Evolutionary conservation across 2,797 vertebrate genomes (phyloP).

Genomic region (Alectoris magna): DNA sequence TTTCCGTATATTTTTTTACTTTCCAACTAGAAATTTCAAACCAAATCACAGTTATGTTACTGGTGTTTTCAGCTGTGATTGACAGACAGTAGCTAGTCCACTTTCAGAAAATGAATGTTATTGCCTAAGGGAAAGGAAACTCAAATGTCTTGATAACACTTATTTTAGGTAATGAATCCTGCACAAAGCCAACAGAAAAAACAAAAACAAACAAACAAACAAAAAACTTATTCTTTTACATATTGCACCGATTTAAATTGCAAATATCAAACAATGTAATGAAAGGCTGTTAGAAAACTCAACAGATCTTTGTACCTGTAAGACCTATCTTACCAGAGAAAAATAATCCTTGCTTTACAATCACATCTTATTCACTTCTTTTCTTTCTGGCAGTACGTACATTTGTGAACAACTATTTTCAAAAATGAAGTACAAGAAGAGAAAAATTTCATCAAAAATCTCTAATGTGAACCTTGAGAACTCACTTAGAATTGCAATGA

Average conservation of each 20-base stretch:
- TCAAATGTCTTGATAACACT: background rate
- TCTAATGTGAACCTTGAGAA: too few relatives aligned
- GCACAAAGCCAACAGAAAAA: slow-evolving; percentile 12
- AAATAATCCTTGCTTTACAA: too few relatives aligned
- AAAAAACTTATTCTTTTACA: background rate
- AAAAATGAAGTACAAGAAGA: too few relatives aligned
- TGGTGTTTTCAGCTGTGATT: background rate
- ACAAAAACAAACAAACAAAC: background rate
- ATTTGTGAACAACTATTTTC: too few relatives aligned
- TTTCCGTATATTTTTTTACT: background rate
- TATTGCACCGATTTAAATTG: background rate
- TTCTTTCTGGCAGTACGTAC: too few relatives aligned
- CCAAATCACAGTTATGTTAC: background rate
- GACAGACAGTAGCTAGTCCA: background rate
- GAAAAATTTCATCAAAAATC: too few relatives aligned
- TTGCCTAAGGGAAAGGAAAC: background rate
- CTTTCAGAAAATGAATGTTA: background rate
- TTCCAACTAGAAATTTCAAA: background rate
- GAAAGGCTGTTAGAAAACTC: background rate
- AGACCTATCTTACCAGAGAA: too few relatives aligned
- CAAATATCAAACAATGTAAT: background rate
- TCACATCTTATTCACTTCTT: too few relatives aligned
- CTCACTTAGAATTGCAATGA: too few relatives aligned
- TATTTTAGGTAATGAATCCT: background rate
- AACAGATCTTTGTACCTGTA: too few relatives aligned